Evolutionary conservation across 2,797 vertebrate species (phyloP).

Genomic region (Spinibarbus caldwelli): DNA sequence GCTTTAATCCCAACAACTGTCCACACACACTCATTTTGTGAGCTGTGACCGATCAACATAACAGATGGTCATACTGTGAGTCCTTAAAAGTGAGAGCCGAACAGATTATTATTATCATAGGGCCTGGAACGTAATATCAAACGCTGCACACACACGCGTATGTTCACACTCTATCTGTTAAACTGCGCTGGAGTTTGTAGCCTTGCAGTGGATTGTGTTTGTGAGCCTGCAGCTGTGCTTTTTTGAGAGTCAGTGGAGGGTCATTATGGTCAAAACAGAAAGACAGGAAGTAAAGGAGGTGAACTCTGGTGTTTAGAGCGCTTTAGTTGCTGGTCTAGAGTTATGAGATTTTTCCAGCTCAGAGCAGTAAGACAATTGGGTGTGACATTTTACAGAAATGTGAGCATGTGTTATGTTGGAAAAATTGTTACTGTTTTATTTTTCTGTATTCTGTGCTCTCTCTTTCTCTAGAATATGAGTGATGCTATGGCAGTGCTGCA

Average conservation of each 20-base stretch:
- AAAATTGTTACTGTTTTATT: neutral
- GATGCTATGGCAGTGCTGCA: conserved; percentile 98
- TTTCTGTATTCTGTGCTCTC: neutral
- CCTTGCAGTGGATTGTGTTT: neutral
- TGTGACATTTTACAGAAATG: neutral
- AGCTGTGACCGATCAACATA: conserved; percentile 1
- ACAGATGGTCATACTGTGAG: conserved; percentile 41
- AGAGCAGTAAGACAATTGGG: neutral
- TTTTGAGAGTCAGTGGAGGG: neutral
- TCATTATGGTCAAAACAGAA: conserved; percentile 20
- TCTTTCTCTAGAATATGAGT: conserved; percentile 90
- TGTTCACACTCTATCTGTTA: neutral
- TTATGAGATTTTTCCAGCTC: neutral
- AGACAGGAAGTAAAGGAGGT: conserved; percentile 17
- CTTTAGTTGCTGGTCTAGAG: neutral
- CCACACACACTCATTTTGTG: neutral
- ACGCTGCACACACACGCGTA: neutral
- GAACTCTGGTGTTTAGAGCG: neutral
- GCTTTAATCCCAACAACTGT: conserved; percentile 26
- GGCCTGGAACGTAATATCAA: neutral
- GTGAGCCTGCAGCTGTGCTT: neutral
- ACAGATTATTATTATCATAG: conserved; percentile 23
- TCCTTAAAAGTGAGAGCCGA: conserved; percentile 29
- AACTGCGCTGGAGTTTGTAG: neutral
- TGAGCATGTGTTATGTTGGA: conserved; percentile 21